Conservation (phyloP, 1,140 invertebrate species). For the Geopemphigus sp. region DNA sequence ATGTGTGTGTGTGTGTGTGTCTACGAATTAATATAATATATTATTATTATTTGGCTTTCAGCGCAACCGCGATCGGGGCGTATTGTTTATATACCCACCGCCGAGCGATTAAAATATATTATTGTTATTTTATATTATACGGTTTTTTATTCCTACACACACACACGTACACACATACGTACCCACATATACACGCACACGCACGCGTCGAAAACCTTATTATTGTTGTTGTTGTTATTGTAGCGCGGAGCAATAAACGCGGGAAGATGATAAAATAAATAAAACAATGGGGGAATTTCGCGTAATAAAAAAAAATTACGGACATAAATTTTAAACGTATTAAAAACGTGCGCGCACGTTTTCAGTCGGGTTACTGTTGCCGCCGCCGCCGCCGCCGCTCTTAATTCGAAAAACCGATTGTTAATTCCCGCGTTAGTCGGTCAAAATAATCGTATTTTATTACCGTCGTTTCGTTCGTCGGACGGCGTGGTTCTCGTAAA, state of each 20-base stretch:
- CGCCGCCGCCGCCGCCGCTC: too few relatives aligned
- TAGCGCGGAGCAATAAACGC: conserved; percentile 4
- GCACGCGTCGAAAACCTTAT: not conserved
- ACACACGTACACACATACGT: too few relatives aligned
- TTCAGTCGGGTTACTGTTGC: not conserved
- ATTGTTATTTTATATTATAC: too few relatives aligned
- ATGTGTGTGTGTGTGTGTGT: too few relatives aligned
- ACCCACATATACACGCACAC: too few relatives aligned
- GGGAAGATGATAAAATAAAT: not conserved
- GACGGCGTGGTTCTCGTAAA: too few relatives aligned
- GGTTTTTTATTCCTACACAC: too few relatives aligned
- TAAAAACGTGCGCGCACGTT: not conserved
- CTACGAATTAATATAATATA: too few relatives aligned
- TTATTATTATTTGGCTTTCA: conserved; percentile 16
- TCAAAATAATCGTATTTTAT: too few relatives aligned
- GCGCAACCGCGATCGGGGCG: not conserved
- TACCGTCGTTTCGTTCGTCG: too few relatives aligned
- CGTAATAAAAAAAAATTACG: conserved; percentile 12
- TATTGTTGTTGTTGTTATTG: not conserved
- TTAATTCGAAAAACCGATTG: too few relatives aligned
- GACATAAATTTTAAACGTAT: conserved; percentile 7
- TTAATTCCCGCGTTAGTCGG: too few relatives aligned
- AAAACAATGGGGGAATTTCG: conserved; percentile 14
- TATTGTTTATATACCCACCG: not conserved
- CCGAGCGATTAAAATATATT: conserved; percentile 10